A percentile compares a stretch with the other conserved stretches of the same genome.
Evolutionary conservation across 2,113 vertebrate genomes (phyloP).

Genomic region (Bothrops jararaca): DNA sequence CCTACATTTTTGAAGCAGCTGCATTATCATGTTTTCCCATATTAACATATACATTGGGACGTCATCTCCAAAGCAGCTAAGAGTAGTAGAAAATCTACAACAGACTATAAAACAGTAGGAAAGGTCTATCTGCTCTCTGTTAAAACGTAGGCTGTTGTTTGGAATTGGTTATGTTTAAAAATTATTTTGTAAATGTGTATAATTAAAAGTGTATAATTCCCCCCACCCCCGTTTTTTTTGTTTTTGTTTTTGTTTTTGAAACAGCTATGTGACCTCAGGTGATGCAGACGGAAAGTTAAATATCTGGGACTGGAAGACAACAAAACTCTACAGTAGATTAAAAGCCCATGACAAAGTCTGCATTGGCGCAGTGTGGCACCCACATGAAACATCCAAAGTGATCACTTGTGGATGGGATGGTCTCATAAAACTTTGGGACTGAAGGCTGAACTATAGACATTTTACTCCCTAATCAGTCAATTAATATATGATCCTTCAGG

Average conservation of each 20-base stretch:
- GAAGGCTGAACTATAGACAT: neutral
- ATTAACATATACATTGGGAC: neutral
- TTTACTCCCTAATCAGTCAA: neutral
- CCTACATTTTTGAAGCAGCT: neutral
- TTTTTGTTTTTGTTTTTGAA: slow-evolving; percentile 16
- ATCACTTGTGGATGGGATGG: slow-evolving; percentile 98
- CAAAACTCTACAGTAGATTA: slow-evolving; percentile 95
- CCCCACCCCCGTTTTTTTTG: neutral
- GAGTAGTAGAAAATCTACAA: neutral
- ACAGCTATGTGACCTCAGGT: slow-evolving; percentile 96
- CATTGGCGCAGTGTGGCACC: slow-evolving; percentile 96
- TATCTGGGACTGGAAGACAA: slow-evolving; percentile 99
- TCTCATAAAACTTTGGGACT: slow-evolving; percentile 98
- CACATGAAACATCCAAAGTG: slow-evolving; percentile 97
- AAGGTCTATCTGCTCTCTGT: neutral
- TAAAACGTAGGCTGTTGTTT: neutral
- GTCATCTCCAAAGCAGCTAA: neutral
- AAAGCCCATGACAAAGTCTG: slow-evolving; percentile 98
- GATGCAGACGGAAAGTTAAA: slow-evolving; percentile 98
- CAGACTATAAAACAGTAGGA: neutral
- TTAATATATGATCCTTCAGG: neutral
- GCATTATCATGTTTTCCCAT: too few species aligned
- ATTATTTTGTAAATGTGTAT: neutral
- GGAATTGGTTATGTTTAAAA: neutral
- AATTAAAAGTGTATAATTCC: neutral